Evolutionary conservation across 2,888 invertebrate species (phyloP).

Genomic region (Barypeithes pellucidus): DNA sequence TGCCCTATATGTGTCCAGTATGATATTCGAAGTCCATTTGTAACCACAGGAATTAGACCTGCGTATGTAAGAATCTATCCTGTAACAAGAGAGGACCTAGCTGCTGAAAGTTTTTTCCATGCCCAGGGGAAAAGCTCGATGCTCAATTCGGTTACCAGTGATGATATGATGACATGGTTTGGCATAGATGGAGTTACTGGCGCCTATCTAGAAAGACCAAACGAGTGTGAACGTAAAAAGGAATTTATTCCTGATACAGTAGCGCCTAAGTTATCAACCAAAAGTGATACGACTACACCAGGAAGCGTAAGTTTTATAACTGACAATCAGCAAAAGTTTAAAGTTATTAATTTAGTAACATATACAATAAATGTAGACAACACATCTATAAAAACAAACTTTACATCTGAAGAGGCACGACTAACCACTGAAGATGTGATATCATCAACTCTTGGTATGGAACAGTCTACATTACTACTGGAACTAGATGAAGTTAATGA

Average conservation of each 20-base stretch:
- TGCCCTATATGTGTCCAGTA: constrained; percentile 79
- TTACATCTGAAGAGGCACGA: constrained; percentile 19
- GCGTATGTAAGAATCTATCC: constrained; percentile 79
- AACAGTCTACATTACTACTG: constrained; percentile 22
- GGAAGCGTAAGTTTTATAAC: constrained; percentile 56
- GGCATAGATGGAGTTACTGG: constrained; percentile 73
- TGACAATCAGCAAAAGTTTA: constrained; percentile 43
- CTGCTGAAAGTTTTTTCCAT: constrained; percentile 79
- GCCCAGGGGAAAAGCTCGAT: constrained; percentile 76
- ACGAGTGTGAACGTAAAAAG: constrained; percentile 47
- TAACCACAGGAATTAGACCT: constrained; percentile 77
- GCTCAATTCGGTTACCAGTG: constrained; percentile 76
- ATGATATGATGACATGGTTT: constrained; percentile 80
- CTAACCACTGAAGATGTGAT: not conserved
- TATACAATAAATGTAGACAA: constrained; percentile 36
- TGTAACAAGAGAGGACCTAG: constrained; percentile 76
- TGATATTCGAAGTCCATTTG: constrained; percentile 75
- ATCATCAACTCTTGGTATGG: constrained; percentile 6
- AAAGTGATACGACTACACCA: constrained; percentile 28
- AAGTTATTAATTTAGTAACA: constrained; percentile 43
- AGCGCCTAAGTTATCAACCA: constrained; percentile 22
- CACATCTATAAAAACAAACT: not conserved
- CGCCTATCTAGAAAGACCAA: constrained; percentile 45
- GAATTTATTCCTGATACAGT: constrained; percentile 3
- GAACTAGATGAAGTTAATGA: constrained; percentile 19